Percentiles rank a stretch among this genome's conserved stretches.
phyloP scores from a whole-genome alignment of 2,888 invertebrate species.

The Temnothorax rugatulus region DNA sequence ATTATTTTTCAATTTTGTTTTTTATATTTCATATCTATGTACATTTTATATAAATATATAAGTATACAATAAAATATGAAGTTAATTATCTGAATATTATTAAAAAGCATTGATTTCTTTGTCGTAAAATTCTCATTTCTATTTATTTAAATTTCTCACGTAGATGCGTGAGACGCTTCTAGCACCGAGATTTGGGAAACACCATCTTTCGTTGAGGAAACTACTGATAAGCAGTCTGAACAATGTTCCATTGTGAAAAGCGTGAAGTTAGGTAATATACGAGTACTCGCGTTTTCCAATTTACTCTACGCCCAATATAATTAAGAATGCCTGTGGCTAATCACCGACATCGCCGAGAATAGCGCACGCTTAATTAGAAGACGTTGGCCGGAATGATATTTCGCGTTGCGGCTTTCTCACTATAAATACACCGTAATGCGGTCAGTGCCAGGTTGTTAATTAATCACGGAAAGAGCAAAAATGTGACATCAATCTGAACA shows the following conservation, averaged over 20 bases:
- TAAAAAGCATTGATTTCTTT: background rate
- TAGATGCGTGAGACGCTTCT: conserved; percentile 2
- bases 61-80: background rate
- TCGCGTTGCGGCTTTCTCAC: conserved; percentile 29
- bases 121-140: conserved; percentile 3
- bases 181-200: background rate
- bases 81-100: background rate
- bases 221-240: conserved; percentile 15
- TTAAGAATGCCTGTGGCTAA: conserved; percentile 22
- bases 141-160: conserved; percentile 8
- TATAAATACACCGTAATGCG: conserved; percentile 43
- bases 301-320: background rate
- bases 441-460: conserved; percentile 36
- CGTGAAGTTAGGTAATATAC: conserved; percentile 13
- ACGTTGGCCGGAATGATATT: conserved; percentile 37
- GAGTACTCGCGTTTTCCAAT: conserved; percentile 7
- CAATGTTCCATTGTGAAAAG: conserved; percentile 35
- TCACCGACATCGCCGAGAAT: conserved; percentile 29
- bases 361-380: conserved; percentile 42
- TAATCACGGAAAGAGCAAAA: conserved; percentile 15
- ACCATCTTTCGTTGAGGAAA: background rate
- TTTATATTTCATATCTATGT: background rate
- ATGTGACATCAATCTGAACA: background rate
- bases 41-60: background rate
- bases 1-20: too few species aligned